These are phyloP conservation scores for Bruchidius siliquastri DNA, from an alignment of 2,888 invertebrate species.

Conservation along the genomic window DNA sequence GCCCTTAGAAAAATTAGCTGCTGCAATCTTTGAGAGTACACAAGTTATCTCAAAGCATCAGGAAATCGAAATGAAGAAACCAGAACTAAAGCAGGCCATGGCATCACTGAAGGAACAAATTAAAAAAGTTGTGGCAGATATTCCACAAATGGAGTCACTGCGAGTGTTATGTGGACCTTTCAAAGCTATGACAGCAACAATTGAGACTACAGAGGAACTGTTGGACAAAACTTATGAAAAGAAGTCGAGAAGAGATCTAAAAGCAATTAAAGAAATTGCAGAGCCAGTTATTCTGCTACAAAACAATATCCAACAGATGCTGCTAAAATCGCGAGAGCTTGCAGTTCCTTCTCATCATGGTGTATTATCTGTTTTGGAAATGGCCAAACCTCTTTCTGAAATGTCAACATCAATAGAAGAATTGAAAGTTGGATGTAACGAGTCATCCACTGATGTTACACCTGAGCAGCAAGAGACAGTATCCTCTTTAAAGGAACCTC, in stretches of 20 bases:
- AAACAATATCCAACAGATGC: constrained; percentile 10
- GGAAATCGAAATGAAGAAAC: constrained; percentile 14
- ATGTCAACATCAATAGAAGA: not conserved
- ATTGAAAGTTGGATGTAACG: not conserved
- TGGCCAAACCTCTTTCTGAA: not conserved
- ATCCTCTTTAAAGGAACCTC: constrained; percentile 7
- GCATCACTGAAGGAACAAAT: constrained; percentile 9
- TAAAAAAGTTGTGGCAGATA: constrained; percentile 1
- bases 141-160: not conserved
- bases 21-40: constrained; percentile 7
- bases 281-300: constrained; percentile 9
- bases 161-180: not conserved
- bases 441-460: constrained; percentile 3
- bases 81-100: constrained; percentile 15
- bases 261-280: constrained; percentile 4
- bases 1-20: constrained; percentile 16
- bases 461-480: constrained; percentile 1
- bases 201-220: not conserved
- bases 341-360: not conserved
- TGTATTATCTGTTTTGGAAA: not conserved
- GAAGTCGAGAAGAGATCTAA: constrained; percentile 10
- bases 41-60: constrained; percentile 10
- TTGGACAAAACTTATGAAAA: not conserved
- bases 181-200: not conserved
- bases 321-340: not conserved